A percentile compares a stretch with the other conserved stretches of the same genome.
Evolutionary conservation across 2,888 invertebrate species (phyloP).

Genomic region (Theodoxus fluviatilis): DNA sequence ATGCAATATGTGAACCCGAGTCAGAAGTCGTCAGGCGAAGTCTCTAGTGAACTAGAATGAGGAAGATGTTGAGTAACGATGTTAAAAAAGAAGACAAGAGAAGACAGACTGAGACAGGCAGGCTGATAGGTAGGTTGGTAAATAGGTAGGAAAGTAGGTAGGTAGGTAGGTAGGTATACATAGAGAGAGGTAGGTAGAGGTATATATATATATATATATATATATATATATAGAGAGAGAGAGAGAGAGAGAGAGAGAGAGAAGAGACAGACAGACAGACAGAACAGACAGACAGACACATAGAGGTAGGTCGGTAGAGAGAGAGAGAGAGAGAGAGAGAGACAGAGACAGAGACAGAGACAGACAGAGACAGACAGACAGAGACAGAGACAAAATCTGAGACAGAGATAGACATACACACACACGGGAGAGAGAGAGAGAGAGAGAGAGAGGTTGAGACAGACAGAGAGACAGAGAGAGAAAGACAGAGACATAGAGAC

Average conservation of each 20-base stretch:
- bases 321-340: not conserved
- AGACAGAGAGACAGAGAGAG: no score
- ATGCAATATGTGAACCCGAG: no score
- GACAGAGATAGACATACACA: not conserved
- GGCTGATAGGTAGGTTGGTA: not conserved
- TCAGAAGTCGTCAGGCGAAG: no score
- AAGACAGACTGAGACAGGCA: not conserved
- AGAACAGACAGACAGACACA: not conserved
- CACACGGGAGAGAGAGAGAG: no score
- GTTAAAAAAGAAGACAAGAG: not conserved
- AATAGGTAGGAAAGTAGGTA: not conserved
- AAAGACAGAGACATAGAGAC: no score
- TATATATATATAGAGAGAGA: slow-evolving; percentile 3
- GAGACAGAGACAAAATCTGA: not conserved
- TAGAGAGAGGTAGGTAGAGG: not conserved
- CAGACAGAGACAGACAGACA: slow-evolving; percentile 23
- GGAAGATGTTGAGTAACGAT: not conserved
- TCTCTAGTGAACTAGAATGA: no score
- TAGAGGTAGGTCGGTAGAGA: not conserved
- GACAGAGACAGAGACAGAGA: slow-evolving; percentile 1
- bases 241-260: not conserved
- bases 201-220: not conserved
- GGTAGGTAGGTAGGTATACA: not conserved
- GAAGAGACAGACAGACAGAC: not conserved
- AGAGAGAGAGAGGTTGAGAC: no score